Evolutionary conservation across 92 coral and sea anemone species (phyloP), one percentile per base, ranked within the genome.

Genomic region (Epizoanthus illoricatus): DNA sequence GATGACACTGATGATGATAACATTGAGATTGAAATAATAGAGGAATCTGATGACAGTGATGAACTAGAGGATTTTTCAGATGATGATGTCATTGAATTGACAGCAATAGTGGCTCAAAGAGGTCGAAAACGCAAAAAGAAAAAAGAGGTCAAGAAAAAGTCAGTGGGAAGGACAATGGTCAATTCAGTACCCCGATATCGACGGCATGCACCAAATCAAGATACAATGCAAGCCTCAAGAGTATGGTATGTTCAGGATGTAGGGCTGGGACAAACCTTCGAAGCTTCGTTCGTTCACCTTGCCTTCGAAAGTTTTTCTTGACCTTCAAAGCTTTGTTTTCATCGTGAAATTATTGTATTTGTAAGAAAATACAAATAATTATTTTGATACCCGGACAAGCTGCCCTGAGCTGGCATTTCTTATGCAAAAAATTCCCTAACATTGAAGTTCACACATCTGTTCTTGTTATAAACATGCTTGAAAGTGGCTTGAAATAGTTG

Each of bases 11-110:
- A 75, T 2, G 81, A 62, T 7, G 81, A 76, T 11, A 42, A 76
- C 21, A 17, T 76, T 41, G 81, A 76, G 42, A 76, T 76, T 11
- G 43, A 76, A 4, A 66, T 58, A 42, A 42, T 76, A 10, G 81
- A 76, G 33, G 81, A 61, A 42, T 61, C 81, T 1, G 81, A 62
- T 33, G 81, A 76, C n/a, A 19, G 59, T 4, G 4, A 24, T 76
- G 81, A 76, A 42, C 21, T 21, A 41, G 16, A 65, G 5, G 7
- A 41, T 63, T 3, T 0, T 21, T 69, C 43, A 5, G 71, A 61
- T 11, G 15, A 43, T 10, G 71, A 0, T 3, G 54, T 76, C 0
- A 57, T 42, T 61, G 81, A 76, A 4, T 17, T 63, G 39, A 13
- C 66, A 28, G 81, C 62, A 5, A 60, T 76, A 69, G 36, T 45